Conservation (phyloP, 2,797 vertebrate genomes). For the Poeciliopsis gracilis region DNA sequence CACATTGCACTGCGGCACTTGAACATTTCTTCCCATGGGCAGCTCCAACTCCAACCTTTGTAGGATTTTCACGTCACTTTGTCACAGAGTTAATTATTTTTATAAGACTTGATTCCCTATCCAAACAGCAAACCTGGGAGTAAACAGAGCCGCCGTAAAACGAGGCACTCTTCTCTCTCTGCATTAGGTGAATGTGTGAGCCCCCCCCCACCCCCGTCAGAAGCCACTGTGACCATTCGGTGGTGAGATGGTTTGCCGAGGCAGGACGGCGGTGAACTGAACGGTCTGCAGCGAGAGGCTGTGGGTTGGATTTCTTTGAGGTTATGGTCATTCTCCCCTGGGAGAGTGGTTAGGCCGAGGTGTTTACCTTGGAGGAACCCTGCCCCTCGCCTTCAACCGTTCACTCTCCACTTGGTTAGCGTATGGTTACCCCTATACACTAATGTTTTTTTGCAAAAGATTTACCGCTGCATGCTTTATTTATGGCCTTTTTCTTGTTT, state of each 20-base stretch:
- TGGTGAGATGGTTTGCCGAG: constrained; percentile 77
- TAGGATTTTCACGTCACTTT: constrained; percentile 3
- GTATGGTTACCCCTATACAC: constrained; percentile 64
- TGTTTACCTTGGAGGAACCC: constrained; percentile 82
- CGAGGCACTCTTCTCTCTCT: constrained; percentile 39
- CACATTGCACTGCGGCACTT: constrained; percentile 3
- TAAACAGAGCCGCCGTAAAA: constrained; percentile 19
- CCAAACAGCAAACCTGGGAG: constrained; percentile 6
- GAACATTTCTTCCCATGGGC: constrained; percentile 7
- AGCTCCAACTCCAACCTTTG: constrained; percentile 3
- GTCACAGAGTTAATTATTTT: constrained; percentile 5
- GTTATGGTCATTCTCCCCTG: constrained; percentile 83
- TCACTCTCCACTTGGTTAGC: constrained; percentile 59
- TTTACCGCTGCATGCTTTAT: neutral
- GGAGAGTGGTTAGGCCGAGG: constrained; percentile 81
- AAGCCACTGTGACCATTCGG: constrained; percentile 79
- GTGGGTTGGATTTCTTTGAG: constrained; percentile 83
- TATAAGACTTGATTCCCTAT: constrained; percentile 2
- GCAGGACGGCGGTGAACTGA: constrained; percentile 71
- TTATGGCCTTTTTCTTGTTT: neutral
- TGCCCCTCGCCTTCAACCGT: constrained; percentile 65
- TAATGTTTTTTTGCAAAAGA: constrained; percentile 40
- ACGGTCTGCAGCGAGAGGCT: constrained; percentile 76
- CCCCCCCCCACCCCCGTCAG: constrained; percentile 64
- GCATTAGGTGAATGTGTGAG: constrained; percentile 53